Evolutionary conservation across 2,797 vertebrate genomes (phyloP), one percentile per base, ranked within the genome.

Genomic region (Odontamblyopus rebecca): DNA sequence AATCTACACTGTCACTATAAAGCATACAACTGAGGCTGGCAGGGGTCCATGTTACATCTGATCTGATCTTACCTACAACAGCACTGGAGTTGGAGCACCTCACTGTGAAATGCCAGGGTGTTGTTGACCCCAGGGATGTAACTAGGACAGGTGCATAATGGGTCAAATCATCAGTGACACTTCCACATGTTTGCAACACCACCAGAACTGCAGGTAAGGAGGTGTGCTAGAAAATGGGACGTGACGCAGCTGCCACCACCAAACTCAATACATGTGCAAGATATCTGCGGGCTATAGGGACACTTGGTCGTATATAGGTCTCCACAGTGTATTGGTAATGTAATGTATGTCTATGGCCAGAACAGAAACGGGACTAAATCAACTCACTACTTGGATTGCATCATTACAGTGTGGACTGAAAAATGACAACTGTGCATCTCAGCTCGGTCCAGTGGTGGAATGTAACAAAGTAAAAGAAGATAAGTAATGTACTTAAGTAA

Each of bases 1-100:
- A 91, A 92, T 89, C 88, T 82, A 77, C 38, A 81, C 87, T 89
- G 90, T 89, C 90, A 90, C 85, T 76, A 78, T 88, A 88, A 89
- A 90, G 88, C 85, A 88, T 78, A 78, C 74, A 56, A 79, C 76
- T 12, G 84, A 74, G 83, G 78, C 82, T 91, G 90, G 87, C 88
- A 84, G 74, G 38, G 7, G 68, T 88, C 89, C 88, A 85, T 75
- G 84, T 85, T 85, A 78, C 84, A 74, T 84, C 82, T 86, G 88
- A 91, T 90, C 82, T 79, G 83, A 89, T 90, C 89, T 84, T 89
- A 84, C 86, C 86, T 87, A 80, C 68, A 60, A 86, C 84, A 81
- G 84, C 89, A 87, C 91, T 89, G 87, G 83, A n/a, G 76, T 41
- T 64, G 12, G 67, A 72, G 78, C 64, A 71, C 57, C 83, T 81